Evolutionary conservation across 2,797 vertebrate genomes (phyloP).

Genomic region (Galago senegalensis): DNA sequence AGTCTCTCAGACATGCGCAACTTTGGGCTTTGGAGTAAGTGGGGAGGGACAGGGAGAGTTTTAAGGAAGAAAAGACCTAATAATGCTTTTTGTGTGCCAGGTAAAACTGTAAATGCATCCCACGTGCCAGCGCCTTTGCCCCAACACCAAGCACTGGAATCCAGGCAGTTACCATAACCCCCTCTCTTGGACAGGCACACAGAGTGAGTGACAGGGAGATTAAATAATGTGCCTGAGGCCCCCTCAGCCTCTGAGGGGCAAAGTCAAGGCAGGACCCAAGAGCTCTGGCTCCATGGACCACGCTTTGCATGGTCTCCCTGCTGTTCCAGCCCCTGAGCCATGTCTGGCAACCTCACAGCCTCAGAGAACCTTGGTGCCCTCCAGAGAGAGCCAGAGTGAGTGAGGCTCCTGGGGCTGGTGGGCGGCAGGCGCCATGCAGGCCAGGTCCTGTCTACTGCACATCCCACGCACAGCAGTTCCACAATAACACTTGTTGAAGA

Average conservation of each 20-base stretch:
- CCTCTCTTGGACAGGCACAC: not conserved
- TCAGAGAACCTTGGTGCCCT: not conserved
- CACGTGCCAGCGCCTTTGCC: not conserved
- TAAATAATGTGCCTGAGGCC: not conserved
- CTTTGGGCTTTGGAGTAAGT: not conserved
- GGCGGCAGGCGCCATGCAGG: not conserved
- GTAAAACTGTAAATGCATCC: not conserved
- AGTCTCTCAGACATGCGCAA: not conserved
- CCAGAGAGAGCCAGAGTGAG: not conserved
- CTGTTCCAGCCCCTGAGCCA: rapidly evolving
- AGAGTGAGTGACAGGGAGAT: not conserved
- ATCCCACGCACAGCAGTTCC: not conserved
- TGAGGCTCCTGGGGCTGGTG: not conserved
- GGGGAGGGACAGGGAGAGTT: not conserved
- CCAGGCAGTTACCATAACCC: not conserved
- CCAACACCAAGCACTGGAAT: not conserved
- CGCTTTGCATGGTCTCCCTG: not conserved
- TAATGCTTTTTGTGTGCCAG: not conserved
- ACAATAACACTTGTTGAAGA: not conserved
- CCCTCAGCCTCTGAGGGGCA: not conserved
- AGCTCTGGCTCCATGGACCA: not conserved
- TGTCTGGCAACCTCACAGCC: not conserved
- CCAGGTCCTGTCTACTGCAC: not conserved
- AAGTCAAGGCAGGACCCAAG: not conserved
- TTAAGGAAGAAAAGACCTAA: not conserved